phyloP scores from a whole-genome alignment of 2,113 vertebrate genomes.

The Toxotes jaculatrix region DNA sequence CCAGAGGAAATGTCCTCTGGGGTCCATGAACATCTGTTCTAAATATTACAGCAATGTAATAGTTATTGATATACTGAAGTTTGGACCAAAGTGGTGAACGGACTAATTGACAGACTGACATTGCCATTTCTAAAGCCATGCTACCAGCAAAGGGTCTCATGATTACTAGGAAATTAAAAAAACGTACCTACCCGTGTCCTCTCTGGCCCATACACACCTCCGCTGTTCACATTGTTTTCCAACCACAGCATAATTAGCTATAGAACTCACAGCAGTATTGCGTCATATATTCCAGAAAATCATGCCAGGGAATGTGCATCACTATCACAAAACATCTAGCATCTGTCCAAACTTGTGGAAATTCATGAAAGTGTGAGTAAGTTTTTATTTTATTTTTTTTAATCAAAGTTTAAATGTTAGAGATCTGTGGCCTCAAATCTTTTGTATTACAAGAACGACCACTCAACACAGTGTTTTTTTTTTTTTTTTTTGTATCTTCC shows the following conservation, averaged over 20 bases:
- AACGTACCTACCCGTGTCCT: not conserved
- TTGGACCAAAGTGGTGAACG: not conserved
- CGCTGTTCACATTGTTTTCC: slow-evolving; percentile 32
- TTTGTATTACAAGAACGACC: not conserved
- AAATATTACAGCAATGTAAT: not conserved
- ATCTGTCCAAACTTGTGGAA: slow-evolving; percentile 3
- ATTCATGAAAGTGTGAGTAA: not conserved
- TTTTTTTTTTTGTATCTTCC: not conserved
- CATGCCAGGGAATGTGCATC: not conserved
- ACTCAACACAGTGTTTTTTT: not conserved
- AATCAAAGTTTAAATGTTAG: not conserved
- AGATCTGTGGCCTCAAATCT: not conserved
- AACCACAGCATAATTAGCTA: slow-evolving; percentile 35
- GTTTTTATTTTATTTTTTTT: not conserved
- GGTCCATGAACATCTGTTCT: not conserved
- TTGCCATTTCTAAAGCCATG: not conserved
- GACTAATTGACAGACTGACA: not conserved
- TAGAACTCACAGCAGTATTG: not conserved
- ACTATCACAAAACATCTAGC: not conserved
- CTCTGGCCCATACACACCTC: not conserved
- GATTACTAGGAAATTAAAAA: not conserved
- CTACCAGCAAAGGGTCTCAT: not conserved
- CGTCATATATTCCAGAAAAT: slow-evolving; percentile 2
- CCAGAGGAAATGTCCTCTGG: not conserved
- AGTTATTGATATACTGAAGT: not conserved